phyloP scores from a whole-genome alignment of 2,113 vertebrate species.

The Anarhynchus alexandrinus region DNA sequence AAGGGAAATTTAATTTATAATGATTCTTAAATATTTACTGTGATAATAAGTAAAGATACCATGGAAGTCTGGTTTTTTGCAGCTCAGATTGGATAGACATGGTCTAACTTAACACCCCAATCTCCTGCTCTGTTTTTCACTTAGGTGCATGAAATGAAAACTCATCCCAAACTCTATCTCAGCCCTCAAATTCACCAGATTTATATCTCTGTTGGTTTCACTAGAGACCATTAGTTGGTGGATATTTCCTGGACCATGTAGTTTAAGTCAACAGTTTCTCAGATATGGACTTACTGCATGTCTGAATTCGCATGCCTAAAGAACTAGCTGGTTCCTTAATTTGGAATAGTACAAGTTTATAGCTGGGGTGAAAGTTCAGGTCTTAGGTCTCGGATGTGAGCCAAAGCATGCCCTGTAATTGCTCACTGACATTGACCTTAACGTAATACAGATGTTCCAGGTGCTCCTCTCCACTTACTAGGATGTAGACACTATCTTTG shows the following conservation, averaged over 20 bases:
- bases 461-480: not conserved
- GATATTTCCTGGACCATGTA: not conserved
- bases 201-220: not conserved
- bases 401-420: not conserved
- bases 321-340: not conserved
- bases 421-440: not conserved
- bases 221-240: not conserved
- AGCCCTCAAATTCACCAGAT: not conserved
- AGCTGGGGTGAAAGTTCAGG: not conserved
- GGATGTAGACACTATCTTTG: not conserved
- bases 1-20: not conserved
- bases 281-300: not conserved
- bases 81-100: not conserved
- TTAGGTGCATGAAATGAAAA: not conserved
- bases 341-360: not conserved
- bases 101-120: not conserved
- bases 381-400: not conserved
- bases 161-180: not conserved
- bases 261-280: not conserved
- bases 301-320: not conserved
- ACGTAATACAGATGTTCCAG: not conserved
- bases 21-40: not conserved
- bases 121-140: not conserved
- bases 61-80: accelerated
- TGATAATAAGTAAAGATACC: not conserved